These are phyloP conservation scores for Andrena bucephala DNA, from an alignment of 2,888 invertebrate genomes.

Conservation along the genomic window DNA sequence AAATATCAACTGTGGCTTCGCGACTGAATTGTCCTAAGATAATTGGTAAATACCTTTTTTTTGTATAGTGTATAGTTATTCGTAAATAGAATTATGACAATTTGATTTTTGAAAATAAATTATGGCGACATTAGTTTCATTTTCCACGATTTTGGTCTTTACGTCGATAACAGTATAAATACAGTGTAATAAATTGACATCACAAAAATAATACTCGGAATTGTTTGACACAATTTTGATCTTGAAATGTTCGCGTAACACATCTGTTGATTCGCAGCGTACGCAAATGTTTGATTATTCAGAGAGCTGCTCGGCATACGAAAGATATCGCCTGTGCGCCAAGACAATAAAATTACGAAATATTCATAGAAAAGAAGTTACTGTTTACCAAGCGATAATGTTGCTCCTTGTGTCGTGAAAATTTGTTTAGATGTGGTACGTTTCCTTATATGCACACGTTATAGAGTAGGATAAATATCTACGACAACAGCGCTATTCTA, in stretches of 20 bases:
- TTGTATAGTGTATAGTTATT: constrained; percentile 22
- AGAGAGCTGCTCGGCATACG: not conserved
- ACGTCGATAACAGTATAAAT: constrained; percentile 10
- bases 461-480: constrained; percentile 32
- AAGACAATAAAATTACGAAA: constrained; percentile 1
- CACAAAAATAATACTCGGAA: not conserved
- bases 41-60: constrained; percentile 37
- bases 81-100: constrained; percentile 41
- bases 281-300: constrained; percentile 40
- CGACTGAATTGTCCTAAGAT: constrained; percentile 27
- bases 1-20: constrained; percentile 59
- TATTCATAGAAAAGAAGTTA: not conserved
- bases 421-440: constrained; percentile 25
- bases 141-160: constrained; percentile 39
- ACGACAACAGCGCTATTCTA: constrained; percentile 63
- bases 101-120: constrained; percentile 22
- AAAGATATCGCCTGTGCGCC: not conserved
- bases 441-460: constrained; percentile 31
- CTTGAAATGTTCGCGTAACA: not conserved
- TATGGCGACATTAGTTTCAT: constrained; percentile 9
- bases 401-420: constrained; percentile 21
- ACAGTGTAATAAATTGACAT: constrained; percentile 31
- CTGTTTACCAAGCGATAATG: constrained; percentile 24
- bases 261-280: constrained; percentile 22
- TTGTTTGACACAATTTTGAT: constrained; percentile 43